These are phyloP conservation scores for Chrysochloris asiatica DNA, from an alignment of 2,113 vertebrate genomes.

Conservation along the genomic window DNA sequence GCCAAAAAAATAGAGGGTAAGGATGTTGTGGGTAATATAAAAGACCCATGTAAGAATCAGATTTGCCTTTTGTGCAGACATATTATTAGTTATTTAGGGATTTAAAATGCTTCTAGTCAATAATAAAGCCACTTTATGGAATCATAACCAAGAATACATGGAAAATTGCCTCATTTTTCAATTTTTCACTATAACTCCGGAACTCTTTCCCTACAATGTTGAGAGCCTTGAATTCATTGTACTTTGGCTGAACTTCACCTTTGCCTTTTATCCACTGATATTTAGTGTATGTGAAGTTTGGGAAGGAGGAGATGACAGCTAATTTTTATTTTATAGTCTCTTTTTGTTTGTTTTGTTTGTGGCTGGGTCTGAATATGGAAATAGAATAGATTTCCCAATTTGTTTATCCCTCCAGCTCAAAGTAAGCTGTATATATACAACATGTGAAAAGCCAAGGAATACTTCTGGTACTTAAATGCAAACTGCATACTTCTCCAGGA, in stretches of 20 bases:
- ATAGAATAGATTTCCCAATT: background rate
- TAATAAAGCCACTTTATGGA: background rate
- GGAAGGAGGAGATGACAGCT: background rate
- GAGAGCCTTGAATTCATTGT: background rate
- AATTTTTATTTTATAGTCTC: conserved; percentile 37
- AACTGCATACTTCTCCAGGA: background rate
- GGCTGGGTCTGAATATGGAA: background rate
- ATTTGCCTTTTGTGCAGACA: background rate
- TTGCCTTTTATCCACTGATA: background rate
- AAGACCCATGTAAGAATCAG: background rate
- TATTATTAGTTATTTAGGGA: background rate
- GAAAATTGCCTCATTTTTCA: background rate
- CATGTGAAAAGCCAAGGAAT: background rate
- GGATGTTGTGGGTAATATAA: background rate
- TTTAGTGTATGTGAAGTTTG: background rate
- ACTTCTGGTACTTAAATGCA: background rate
- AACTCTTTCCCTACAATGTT: background rate
- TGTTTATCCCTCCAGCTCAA: background rate
- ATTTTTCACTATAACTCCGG: background rate
- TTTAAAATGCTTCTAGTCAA: conserved; percentile 2
- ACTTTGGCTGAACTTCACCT: background rate
- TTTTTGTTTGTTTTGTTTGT: conserved; percentile 24
- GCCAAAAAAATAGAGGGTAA: background rate
- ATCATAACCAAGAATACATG: background rate
- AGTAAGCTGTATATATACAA: background rate